Evolutionary conservation across 2,113 vertebrate species (phyloP).

Genomic region (Nothoprocta perdicaria): DNA sequence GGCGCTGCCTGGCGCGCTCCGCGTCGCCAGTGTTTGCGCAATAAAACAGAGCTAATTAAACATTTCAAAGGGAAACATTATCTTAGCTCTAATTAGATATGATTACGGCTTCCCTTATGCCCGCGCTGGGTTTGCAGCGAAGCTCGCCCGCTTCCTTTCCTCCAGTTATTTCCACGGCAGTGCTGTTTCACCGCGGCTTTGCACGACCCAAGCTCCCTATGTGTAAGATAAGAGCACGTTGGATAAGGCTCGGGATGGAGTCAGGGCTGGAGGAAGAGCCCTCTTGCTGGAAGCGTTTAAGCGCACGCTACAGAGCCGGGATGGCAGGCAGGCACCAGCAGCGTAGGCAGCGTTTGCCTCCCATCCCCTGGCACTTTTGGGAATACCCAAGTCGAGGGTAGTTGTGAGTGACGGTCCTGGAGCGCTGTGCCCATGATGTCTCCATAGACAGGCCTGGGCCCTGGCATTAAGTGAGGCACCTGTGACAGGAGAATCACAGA

Average conservation of each 20-base stretch:
- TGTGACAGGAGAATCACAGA: conserved; percentile 21
- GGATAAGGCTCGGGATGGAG: not conserved
- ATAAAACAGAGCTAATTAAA: conserved; percentile 85
- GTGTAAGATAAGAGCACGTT: not conserved
- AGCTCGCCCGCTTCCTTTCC: conserved; percentile 50
- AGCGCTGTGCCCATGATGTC: fast-evolving
- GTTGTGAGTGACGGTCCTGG: not conserved
- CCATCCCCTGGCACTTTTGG: not conserved
- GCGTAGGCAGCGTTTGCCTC: fast-evolving
- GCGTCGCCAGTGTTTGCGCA: conserved; percentile 80
- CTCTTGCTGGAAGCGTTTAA: not conserved
- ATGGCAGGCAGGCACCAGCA: not conserved
- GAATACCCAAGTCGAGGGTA: not conserved
- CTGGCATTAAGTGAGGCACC: not conserved
- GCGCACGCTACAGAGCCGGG: not conserved
- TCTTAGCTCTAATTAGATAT: conserved; percentile 84
- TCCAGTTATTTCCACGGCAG: conserved; percentile 15
- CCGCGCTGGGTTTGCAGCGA: conserved; percentile 29
- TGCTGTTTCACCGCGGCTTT: conserved; percentile 49
- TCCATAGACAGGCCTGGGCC: not conserved
- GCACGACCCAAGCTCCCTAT: not conserved
- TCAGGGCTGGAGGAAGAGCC: not conserved
- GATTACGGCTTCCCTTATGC: conserved; percentile 77
- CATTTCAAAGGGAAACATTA: conserved; percentile 85
- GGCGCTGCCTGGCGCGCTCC: conserved; percentile 68